These are phyloP conservation scores for Andrena fulva DNA, from an alignment of 2,888 invertebrate species.

Conservation along the genomic window DNA sequence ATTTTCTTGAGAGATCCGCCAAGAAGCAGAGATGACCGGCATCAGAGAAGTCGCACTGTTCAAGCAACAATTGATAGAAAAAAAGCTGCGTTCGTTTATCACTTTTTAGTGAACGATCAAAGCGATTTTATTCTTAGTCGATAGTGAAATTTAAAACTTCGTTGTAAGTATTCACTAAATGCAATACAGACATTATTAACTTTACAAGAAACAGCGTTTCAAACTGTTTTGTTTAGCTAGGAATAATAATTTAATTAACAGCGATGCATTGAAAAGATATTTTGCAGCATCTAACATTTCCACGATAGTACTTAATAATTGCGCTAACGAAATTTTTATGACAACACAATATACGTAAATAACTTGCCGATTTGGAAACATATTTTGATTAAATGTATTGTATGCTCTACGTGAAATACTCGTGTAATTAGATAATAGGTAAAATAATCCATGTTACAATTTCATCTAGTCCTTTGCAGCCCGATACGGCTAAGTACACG, in stretches of 20 bases:
- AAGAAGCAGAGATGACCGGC: constrained; percentile 85
- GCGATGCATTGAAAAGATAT: constrained; percentile 29
- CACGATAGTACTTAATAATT: constrained; percentile 47
- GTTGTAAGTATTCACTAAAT: constrained; percentile 16
- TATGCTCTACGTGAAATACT: constrained; percentile 41
- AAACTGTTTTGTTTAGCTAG: constrained; percentile 8
- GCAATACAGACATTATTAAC: not conserved
- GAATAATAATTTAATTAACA: constrained; percentile 28
- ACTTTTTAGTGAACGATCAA: constrained; percentile 92
- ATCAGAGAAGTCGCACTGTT: constrained; percentile 86
- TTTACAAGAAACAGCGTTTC: constrained; percentile 6
- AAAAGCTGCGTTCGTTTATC: constrained; percentile 91
- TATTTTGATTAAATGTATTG: constrained; percentile 12
- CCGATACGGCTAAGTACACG: constrained; percentile 29
- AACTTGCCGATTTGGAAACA: constrained; percentile 40
- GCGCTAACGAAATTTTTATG: constrained; percentile 33
- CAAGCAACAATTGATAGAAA: constrained; percentile 89
- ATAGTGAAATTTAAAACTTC: constrained; percentile 77
- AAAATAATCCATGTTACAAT: constrained; percentile 41
- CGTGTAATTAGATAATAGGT: constrained; percentile 36
- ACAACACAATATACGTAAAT: constrained; percentile 9
- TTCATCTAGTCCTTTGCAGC: constrained; percentile 50
- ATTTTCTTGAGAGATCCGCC: constrained; percentile 92
- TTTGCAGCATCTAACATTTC: constrained; percentile 35
- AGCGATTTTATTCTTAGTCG: constrained; percentile 87